These are phyloP conservation scores for Chelidonichthys spinosus DNA, from an alignment of 2,797 vertebrate species.

Conservation along the genomic window DNA sequence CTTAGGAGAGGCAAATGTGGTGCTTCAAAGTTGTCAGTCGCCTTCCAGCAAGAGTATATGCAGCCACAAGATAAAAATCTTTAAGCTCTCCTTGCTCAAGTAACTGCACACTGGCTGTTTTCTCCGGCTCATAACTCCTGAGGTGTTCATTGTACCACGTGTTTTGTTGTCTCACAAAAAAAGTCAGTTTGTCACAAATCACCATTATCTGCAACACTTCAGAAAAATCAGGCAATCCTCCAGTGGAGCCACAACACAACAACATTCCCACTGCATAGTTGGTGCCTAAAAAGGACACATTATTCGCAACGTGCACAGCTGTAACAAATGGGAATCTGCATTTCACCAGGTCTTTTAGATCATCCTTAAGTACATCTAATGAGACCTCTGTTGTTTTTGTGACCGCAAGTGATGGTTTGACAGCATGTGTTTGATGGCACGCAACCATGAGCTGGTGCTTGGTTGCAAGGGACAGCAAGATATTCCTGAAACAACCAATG, in stretches of 20 bases:
- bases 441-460: constrained; percentile 46
- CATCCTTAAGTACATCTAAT: constrained; percentile 3
- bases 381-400: constrained; percentile 5
- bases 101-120: too few relatives aligned
- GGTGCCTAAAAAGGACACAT: constrained; percentile 2
- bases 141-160: not conserved
- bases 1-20: not conserved
- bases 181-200: not conserved
- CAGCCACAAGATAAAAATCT: not conserved
- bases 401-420: not conserved
- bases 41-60: too few relatives aligned
- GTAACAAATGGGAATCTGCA: constrained; percentile 6
- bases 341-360: not conserved
- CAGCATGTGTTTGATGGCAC: constrained; percentile 16
- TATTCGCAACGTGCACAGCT: constrained; percentile 4
- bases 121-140: too few relatives aligned
- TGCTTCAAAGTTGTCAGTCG: too few relatives aligned
- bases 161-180: not conserved
- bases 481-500: constrained; percentile 26
- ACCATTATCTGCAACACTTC: not conserved
- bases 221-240: not conserved
- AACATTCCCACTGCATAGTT: not conserved
- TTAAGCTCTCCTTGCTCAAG: too few relatives aligned
- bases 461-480: constrained; percentile 10
- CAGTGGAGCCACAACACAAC: not conserved